Evolutionary conservation across 2,888 invertebrate genomes (phyloP).

Genomic region (Fabriciana adippe): DNA sequence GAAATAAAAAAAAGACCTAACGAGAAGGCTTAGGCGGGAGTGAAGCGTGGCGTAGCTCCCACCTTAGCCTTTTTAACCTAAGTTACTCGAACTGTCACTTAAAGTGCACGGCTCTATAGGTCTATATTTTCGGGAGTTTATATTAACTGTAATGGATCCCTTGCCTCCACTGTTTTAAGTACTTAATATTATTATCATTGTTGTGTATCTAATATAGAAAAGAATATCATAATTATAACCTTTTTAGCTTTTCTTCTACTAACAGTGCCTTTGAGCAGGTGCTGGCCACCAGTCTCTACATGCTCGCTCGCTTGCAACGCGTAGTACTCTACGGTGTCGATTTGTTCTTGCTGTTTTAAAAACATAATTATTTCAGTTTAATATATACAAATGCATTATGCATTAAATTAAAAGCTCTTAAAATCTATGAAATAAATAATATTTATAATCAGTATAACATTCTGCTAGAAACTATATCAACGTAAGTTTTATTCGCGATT

Average conservation of each 20-base stretch:
- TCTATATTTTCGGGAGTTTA: too few species aligned
- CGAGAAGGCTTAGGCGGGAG: too few species aligned
- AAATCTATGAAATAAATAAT: not conserved
- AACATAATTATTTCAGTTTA: not conserved
- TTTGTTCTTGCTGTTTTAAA: conserved; percentile 81
- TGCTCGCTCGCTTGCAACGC: conserved; percentile 83
- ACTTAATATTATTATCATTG: too few species aligned
- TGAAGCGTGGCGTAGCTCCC: too few species aligned
- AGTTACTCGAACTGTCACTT: too few species aligned
- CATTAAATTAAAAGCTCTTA: not conserved
- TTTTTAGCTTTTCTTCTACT: conserved; percentile 73
- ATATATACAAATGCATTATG: not conserved
- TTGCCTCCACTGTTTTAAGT: not conserved
- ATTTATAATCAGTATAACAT: not conserved
- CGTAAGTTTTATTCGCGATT: too few species aligned
- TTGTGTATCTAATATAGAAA: not conserved
- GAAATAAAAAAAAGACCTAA: too few species aligned
- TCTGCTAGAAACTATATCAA: too few species aligned
- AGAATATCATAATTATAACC: conserved; percentile 56
- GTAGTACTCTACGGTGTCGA: conserved; percentile 86
- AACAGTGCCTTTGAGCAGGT: conserved; percentile 78
- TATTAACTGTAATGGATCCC: not conserved
- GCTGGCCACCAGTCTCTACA: conserved; percentile 79
- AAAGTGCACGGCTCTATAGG: too few species aligned
- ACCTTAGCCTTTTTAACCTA: too few species aligned